Percentiles rank a stretch among this genome's conserved stretches.
Conservation (phyloP, 2,888 invertebrate species). For the Zelleria hepariella region DNA sequence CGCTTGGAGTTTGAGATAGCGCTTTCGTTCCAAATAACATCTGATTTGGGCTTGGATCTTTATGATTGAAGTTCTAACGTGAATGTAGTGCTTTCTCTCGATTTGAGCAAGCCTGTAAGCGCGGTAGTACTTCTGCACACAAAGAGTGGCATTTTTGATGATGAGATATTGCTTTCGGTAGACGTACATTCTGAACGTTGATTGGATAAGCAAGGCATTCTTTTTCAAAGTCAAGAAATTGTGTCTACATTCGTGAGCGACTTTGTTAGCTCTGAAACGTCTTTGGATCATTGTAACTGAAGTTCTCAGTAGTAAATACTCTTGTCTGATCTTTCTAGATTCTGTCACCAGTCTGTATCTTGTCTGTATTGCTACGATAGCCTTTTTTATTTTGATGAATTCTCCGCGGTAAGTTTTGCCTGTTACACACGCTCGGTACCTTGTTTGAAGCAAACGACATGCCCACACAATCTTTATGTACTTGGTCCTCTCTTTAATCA, state of each 20-base stretch:
- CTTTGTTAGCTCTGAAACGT: conserved; percentile 34
- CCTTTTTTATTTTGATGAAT: conserved; percentile 33
- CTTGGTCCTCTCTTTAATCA: conserved; percentile 36
- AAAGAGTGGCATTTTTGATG: conserved; percentile 26
- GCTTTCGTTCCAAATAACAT: conserved; percentile 32
- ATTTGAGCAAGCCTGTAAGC: neutral
- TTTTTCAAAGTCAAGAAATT: conserved; percentile 32
- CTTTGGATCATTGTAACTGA: conserved; percentile 43
- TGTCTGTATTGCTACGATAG: conserved; percentile 48
- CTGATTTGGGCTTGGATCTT: conserved; percentile 35
- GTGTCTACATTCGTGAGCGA: conserved; percentile 20
- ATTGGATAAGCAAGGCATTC: conserved; percentile 41
- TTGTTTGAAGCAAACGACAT: conserved; percentile 48
- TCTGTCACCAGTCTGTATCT: conserved; percentile 11
- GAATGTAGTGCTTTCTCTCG: conserved; percentile 24
- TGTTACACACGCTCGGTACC: conserved; percentile 31
- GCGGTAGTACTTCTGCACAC: conserved; percentile 4
- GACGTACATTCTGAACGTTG: conserved; percentile 39
- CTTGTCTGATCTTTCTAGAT: conserved; percentile 25
- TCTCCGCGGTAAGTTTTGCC: conserved; percentile 31
- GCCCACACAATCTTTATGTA: conserved; percentile 44
- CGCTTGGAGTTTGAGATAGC: conserved; percentile 30
- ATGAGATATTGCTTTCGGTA: conserved; percentile 27
- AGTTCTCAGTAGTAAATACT: conserved; percentile 31
- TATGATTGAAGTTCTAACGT: conserved; percentile 18